Conservation (phyloP, 2,888 invertebrate species). For the Linyphia triangularis region DNA sequence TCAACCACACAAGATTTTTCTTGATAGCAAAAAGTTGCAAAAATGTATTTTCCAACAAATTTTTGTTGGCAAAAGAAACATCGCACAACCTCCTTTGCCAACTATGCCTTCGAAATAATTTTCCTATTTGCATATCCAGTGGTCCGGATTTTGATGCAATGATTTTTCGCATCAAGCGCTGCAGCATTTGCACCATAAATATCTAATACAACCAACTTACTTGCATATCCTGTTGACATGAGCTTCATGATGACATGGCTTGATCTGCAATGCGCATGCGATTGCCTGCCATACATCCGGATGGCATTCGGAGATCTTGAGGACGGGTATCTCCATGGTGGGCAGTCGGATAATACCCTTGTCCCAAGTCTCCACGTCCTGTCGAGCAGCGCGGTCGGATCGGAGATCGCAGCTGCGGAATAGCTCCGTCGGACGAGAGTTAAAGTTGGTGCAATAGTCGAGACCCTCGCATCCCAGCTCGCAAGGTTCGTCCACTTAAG, state of each 20-base stretch:
- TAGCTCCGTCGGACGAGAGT: conserved; percentile 90
- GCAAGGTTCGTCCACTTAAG: conserved; percentile 87
- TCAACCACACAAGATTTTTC: too few species aligned
- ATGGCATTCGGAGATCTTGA: conserved; percentile 90
- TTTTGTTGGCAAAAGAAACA: too few species aligned
- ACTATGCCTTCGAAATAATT: too few species aligned
- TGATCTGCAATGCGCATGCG: conserved; percentile 91
- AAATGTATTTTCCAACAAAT: too few species aligned
- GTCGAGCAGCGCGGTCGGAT: conserved; percentile 90
- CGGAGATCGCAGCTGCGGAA: conserved; percentile 90
- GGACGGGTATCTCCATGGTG: conserved; percentile 82
- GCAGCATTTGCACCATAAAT: too few species aligned
- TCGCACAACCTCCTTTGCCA: too few species aligned
- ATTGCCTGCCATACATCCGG: conserved; percentile 92
- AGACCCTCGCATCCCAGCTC: conserved; percentile 92
- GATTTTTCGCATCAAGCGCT: too few species aligned
- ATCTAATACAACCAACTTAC: conserved; percentile 52
- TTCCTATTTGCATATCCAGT: too few species aligned
- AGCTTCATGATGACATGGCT: conserved; percentile 89
- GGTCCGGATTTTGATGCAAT: too few species aligned
- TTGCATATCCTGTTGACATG: conserved; percentile 88
- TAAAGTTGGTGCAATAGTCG: conserved; percentile 92
- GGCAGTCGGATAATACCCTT: conserved; percentile 84
- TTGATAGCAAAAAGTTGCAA: too few species aligned
- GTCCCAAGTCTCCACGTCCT: conserved; percentile 87